Percentiles rank a stretch among this genome's conserved stretches.
phyloP scores from a whole-genome alignment of 2,113 vertebrate genomes.

The Egretta garzetta region DNA sequence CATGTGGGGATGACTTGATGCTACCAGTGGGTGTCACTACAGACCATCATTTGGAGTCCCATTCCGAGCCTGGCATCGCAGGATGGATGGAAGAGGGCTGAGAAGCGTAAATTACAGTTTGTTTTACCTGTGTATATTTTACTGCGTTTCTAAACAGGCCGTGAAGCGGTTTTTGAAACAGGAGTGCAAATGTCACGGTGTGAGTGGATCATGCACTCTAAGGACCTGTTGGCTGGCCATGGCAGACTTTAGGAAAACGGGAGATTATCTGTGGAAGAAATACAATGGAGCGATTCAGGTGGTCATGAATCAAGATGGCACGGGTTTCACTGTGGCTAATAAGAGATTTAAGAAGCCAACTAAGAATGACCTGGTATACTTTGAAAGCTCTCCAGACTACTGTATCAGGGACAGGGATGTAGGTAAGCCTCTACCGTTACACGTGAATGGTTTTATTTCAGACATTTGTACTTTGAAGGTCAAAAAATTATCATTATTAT shows the following conservation, averaged over 20 bases:
- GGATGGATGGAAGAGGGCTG: neutral
- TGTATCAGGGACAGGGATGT: constrained; percentile 90
- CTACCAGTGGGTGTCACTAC: constrained; percentile 70
- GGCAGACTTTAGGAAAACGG: constrained; percentile 92
- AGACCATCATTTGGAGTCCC: constrained; percentile 3
- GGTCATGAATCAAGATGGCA: constrained; percentile 95
- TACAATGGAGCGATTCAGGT: constrained; percentile 93
- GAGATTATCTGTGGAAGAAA: constrained; percentile 89
- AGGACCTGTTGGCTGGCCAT: constrained; percentile 96
- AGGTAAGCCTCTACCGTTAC: constrained; percentile 75
- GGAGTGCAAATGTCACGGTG: constrained; percentile 95
- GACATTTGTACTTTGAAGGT: neutral
- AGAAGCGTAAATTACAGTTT: neutral
- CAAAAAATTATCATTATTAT: neutral
- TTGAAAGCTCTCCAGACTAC: constrained; percentile 96
- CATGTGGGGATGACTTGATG: constrained; percentile 16
- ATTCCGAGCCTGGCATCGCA: neutral
- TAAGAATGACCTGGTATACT: constrained; percentile 94
- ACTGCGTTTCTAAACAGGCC: constrained; percentile 77
- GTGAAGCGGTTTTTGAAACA: constrained; percentile 93
- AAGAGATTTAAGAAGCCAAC: constrained; percentile 88
- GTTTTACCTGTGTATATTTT: neutral
- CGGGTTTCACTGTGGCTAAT: constrained; percentile 89
- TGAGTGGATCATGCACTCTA: constrained; percentile 94
- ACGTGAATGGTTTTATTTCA: neutral